Evolutionary conservation across 2,888 invertebrate genomes (phyloP), one percentile per base, ranked within the genome.

Genomic region (Athalia rosae): DNA sequence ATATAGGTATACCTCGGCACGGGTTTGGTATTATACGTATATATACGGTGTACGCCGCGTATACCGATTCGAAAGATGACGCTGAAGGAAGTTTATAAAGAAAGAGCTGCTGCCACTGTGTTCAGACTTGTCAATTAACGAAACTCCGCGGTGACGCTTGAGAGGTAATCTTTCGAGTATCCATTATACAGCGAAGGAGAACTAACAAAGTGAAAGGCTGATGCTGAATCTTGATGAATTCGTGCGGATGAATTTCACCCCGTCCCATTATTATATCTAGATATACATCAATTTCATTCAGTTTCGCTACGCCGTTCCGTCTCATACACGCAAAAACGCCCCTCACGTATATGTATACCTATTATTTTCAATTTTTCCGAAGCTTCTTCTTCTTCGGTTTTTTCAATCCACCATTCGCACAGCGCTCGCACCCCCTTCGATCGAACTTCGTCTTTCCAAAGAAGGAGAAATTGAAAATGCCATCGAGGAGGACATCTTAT

Each of bases 121-220:
- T 77, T 79, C 61, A 76, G 80, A 77, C 83, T 86, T 85, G 86
- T 86, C 87, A 87, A 87, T 87, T 87, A 87, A 87, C 85, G 82
- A 28, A 28, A 81, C 79, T 79, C 81, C 79, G 81, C 81, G 82
- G 82, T 79, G 81, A 82, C 81, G 83, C 80, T 79, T 28, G 28
- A 28, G 28, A 83, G 82, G 81, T 87, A 87, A 88, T 88, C 87
- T 87, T 87, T 87, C 86, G 85, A 86, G 87, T 86, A 86, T 88
- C 86, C 86, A 85, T 88, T 85, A 86, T 81, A 81, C 82, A n/a
- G 81, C 78, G 78, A 81, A 79, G 79, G 82, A 80, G 81, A 81
- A 82, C 79, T n/a, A 43, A 43, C 59, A 47, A 74, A 62, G 61
- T 58, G n/a, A 58, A 62, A 62, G 15, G n/a, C 61, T 59, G 61